phyloP scores from a whole-genome alignment of 2,797 vertebrate genomes.

The Parambassis ranga region DNA sequence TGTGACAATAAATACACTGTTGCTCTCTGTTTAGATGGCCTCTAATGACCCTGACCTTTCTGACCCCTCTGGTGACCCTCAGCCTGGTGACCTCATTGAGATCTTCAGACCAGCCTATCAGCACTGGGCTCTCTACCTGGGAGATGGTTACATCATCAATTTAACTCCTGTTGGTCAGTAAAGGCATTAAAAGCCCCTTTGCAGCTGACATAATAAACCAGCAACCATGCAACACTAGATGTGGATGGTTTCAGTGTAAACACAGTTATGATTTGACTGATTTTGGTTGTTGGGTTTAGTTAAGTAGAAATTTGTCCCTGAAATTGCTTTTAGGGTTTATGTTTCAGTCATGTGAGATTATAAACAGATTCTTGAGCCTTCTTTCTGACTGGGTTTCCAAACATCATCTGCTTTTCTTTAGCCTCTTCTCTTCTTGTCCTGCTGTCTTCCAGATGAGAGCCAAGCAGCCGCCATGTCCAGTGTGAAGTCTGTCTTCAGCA shows the following conservation, averaged over 20 bases:
- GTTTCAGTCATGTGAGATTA: neutral
- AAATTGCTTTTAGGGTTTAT: too few species aligned
- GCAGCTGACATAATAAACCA: neutral
- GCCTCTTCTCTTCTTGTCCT: neutral
- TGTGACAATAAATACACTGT: neutral
- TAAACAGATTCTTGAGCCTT: neutral
- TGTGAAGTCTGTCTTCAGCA: slow-evolving; percentile 88
- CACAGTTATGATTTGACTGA: too few species aligned
- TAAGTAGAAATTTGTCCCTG: too few species aligned
- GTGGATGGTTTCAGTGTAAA: too few species aligned
- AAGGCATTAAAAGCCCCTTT: too few species aligned
- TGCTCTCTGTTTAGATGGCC: slow-evolving; percentile 80
- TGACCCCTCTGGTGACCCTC: slow-evolving; percentile 75
- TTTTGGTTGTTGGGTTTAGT: too few species aligned
- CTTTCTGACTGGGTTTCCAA: too few species aligned
- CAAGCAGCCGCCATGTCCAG: slow-evolving; percentile 81
- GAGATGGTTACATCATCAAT: slow-evolving; percentile 92
- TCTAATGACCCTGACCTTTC: slow-evolving; percentile 77
- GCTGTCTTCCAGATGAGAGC: slow-evolving; percentile 78
- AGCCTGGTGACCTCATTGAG: slow-evolving; percentile 94
- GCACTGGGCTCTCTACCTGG: slow-evolving; percentile 95
- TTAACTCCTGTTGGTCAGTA: slow-evolving; percentile 88
- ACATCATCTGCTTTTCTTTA: too few species aligned
- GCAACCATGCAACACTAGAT: too few species aligned
- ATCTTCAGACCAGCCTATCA: slow-evolving; percentile 90